Evolutionary conservation across 2,113 vertebrate genomes (phyloP).

Genomic region (Burhinus bistriatus): DNA sequence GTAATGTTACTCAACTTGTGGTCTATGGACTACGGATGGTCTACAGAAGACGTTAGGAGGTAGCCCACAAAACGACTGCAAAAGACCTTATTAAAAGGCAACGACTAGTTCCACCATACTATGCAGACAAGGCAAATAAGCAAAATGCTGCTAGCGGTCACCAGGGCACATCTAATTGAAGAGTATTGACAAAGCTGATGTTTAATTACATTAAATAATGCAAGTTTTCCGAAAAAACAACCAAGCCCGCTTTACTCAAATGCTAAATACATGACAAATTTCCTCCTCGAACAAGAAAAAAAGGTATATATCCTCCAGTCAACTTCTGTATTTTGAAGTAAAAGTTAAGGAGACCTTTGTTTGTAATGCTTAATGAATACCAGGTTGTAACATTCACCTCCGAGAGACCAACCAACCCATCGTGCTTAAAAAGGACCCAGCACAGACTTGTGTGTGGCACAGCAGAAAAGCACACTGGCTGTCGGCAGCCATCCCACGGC

Average conservation of each 20-base stretch:
- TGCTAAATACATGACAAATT: neutral
- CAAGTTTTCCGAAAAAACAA: neutral
- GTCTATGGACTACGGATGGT: neutral
- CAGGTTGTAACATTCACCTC: neutral
- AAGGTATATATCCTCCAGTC: neutral
- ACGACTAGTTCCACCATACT: neutral
- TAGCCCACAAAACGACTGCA: conserved; percentile 5
- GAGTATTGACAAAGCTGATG: neutral
- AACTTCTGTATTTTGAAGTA: neutral
- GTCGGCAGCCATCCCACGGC: rapidly evolving
- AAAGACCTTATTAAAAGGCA: neutral
- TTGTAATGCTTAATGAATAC: neutral
- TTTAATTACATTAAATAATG: neutral
- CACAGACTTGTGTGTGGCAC: neutral
- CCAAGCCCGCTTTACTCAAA: neutral
- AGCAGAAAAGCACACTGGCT: rapidly evolving
- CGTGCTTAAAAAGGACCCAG: neutral
- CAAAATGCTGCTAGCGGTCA: neutral
- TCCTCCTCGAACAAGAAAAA: neutral
- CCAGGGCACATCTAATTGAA: neutral
- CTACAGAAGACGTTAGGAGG: neutral
- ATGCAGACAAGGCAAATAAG: neutral
- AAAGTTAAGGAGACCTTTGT: neutral
- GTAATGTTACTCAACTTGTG: conserved; percentile 33
- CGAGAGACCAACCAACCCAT: neutral